phyloP scores from a whole-genome alignment of 2,797 vertebrate species.

The Dendrocincla fuliginosa region DNA sequence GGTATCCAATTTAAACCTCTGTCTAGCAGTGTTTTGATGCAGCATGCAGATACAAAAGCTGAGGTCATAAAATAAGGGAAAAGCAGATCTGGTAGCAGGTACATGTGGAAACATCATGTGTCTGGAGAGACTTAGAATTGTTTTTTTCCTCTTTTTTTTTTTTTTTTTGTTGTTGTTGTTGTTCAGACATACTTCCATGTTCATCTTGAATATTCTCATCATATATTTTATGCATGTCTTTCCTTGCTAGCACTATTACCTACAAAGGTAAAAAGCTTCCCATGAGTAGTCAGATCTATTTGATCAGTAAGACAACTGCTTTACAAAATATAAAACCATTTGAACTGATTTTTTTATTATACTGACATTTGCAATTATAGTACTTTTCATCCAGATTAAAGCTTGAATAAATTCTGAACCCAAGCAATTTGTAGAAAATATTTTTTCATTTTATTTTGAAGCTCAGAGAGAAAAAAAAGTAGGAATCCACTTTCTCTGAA shows the following conservation, averaged over 20 bases:
- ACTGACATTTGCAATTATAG: background rate
- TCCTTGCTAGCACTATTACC: background rate
- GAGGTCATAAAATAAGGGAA: background rate
- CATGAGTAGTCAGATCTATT: background rate
- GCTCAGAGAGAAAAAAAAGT: background rate
- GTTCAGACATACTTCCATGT: background rate
- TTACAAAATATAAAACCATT: background rate
- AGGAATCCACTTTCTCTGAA: background rate
- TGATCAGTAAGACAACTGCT: background rate
- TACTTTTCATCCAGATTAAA: slow-evolving; percentile 8
- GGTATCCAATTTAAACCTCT: background rate
- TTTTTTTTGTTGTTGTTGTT: background rate
- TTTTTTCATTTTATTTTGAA: background rate
- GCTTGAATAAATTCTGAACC: background rate
- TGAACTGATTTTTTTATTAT: background rate
- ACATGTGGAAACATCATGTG: background rate
- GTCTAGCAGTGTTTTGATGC: background rate
- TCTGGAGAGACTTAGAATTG: background rate
- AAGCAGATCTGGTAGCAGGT: background rate
- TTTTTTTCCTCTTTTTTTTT: background rate
- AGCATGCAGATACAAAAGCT: background rate
- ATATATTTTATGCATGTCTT: background rate
- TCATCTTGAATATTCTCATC: background rate
- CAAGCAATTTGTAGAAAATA: background rate
- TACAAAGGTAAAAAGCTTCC: background rate